Conservation (phyloP, 2,888 invertebrate species). For the Cryptus viduatorius region DNA sequence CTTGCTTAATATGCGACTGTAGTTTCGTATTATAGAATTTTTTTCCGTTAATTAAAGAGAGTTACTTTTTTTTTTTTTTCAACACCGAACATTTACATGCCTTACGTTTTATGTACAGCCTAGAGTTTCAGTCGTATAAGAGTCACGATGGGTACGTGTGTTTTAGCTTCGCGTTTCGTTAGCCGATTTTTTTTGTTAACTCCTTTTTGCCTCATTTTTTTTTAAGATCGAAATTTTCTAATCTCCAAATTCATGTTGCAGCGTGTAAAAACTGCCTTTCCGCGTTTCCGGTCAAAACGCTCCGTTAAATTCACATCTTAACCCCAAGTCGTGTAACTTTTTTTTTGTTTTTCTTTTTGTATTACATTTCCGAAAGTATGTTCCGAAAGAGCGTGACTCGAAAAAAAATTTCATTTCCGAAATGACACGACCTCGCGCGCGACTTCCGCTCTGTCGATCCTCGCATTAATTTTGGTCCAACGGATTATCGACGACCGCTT, state of each 20-base stretch:
- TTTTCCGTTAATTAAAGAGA: slow-evolving; percentile 80
- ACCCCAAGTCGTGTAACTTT: slow-evolving; percentile 39
- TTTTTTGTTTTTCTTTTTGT: slow-evolving; percentile 28
- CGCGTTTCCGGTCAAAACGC: slow-evolving; percentile 50
- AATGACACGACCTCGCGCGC: slow-evolving; percentile 62
- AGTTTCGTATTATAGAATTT: slow-evolving; percentile 76
- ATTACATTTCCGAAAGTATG: slow-evolving; percentile 45
- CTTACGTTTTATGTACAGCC: slow-evolving; percentile 84
- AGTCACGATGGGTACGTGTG: slow-evolving; percentile 76
- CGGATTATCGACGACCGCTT: slow-evolving; percentile 70
- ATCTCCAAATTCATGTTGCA: slow-evolving; percentile 48
- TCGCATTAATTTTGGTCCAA: slow-evolving; percentile 77
- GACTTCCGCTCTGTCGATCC: slow-evolving; percentile 70
- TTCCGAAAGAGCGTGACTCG: slow-evolving; percentile 44
- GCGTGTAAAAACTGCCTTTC: slow-evolving; percentile 62
- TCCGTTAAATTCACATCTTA: slow-evolving; percentile 45
- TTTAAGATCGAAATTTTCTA: slow-evolving; percentile 62
- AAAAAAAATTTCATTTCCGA: slow-evolving; percentile 52
- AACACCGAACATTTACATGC: slow-evolving; percentile 85
- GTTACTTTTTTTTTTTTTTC: slow-evolving; percentile 76
- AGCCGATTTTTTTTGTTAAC: slow-evolving; percentile 29
- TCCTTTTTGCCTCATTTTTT: slow-evolving; percentile 61
- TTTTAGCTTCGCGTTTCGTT: slow-evolving; percentile 54
- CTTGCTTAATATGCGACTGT: slow-evolving; percentile 79
- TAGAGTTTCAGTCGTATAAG: slow-evolving; percentile 84